These are phyloP conservation scores for Erpobdella octoculata DNA, from an alignment of 2,888 invertebrate genomes.

Conservation along the genomic window DNA sequence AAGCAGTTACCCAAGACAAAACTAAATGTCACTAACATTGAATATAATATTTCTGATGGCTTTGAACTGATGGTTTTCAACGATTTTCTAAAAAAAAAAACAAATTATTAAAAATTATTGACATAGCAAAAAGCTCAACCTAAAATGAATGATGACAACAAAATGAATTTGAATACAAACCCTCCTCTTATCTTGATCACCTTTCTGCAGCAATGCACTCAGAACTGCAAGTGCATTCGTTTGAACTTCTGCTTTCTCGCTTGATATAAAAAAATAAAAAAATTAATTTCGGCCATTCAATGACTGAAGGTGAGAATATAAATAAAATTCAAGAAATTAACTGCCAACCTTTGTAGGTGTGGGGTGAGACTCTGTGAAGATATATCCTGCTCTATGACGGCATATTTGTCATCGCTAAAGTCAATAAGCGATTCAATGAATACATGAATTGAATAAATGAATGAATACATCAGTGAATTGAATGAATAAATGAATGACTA, in stretches of 20 bases:
- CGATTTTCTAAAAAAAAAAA: constrained; percentile 48
- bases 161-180: constrained; percentile 48
- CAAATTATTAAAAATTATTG: background rate
- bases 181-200: constrained; percentile 69
- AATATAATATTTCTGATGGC: constrained; percentile 76
- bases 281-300: too few relatives aligned
- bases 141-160: background rate
- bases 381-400: constrained; percentile 76
- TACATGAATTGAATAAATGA: too few relatives aligned
- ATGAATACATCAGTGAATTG: too few relatives aligned
- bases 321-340: too few relatives aligned
- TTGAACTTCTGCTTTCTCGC: constrained; percentile 62
- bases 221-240: constrained; percentile 88
- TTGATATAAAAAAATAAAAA: background rate
- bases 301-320: too few relatives aligned
- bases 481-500: too few relatives aligned
- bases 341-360: constrained; percentile 51
- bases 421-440: background rate
- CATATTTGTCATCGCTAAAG: constrained; percentile 54
- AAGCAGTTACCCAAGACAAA: background rate
- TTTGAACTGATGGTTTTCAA: constrained; percentile 73
- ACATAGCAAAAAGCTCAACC: too few relatives aligned
- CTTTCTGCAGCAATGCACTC: constrained; percentile 82
- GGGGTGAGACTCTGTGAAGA: constrained; percentile 74
- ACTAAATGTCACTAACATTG: constrained; percentile 51